Base-by-base conservation (phyloP, 1,140 invertebrate species). In the Drosophila ficusphila region DNA sequence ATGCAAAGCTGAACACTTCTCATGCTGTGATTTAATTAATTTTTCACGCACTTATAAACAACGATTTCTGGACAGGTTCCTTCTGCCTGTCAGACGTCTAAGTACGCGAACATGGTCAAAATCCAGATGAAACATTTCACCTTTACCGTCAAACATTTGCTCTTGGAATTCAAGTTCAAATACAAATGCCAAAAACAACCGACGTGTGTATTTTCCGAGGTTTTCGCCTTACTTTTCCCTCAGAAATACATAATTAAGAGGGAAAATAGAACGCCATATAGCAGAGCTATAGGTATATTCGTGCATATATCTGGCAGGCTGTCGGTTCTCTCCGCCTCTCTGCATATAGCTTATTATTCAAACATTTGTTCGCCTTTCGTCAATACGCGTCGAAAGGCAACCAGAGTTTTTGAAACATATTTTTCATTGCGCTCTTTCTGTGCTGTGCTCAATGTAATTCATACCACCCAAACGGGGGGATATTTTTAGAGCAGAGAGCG, bases 391-490 rank as follows among this genome's bases (percentile, higher is more conserved):
- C 75, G 81, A 86, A 86, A 74, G 73, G 31, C 65, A 79, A 72
- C 27, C 48, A 56, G 38, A 58, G 71, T 70, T 74, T 71, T 48
- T 27, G 61, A 61, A 79, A 67, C 61, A 79, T 79, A 76, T 86
- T 79, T 49, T 58, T 61, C 57, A 82, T 51, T 21, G 61, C 49
- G 70, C 53, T 82, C 69, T 61, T 68, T 61, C 18, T 19, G 64
- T 48, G 60, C 82, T 21, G 65, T 53, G 61, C 82, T 86, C 77
- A 78, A 78, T 88, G 82, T 88, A 88, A 88, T 88, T 88, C 74
- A 88, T 88, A 88, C 82, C 81, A 70, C 31, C 54, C 38, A 56
- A 73, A 54, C 16, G 58, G 57, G 54, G 54, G 54, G 57, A 51
- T 88, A 88, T 88, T 88, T 88, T 88, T 88, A 88, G 82, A 75